Evolutionary conservation across 2,113 vertebrate species (phyloP), one percentile per base, ranked within the genome.

Genomic region (Eudyptes chrysolophus): DNA sequence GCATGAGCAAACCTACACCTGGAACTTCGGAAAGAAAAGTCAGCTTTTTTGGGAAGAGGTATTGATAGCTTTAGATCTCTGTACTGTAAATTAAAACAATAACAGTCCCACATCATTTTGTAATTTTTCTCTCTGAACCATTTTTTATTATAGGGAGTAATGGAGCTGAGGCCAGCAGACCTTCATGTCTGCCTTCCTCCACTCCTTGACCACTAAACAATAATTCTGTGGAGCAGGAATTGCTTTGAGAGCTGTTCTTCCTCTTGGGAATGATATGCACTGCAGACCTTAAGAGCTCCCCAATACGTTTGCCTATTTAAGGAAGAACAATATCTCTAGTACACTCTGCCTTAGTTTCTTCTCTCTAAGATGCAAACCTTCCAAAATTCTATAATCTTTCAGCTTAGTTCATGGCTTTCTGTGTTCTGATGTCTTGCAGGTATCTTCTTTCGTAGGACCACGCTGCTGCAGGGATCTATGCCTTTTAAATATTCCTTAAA

Each of bases 31-130:
- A 99, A 91, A 99, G 98, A 86, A 98, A 99, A 98, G 98, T 98
- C 87, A 99, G 99, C 96, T 98, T 99, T 89, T 99, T 99, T 98
- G 98, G 99, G 42, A 98, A 97, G 98, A 98, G 98, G 99, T 98
- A 98, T 94, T 77, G 55, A 30, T 21, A 29, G 8, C 9, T 57
- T 92, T 70, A 0, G 0, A 40, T 72, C 10, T 58, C 38, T 64
- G 20, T 24, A 24, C n/a, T 40, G 32, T 57, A 36, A 84, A 38
- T 57, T 34, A 40, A 77, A 82, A 61, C 7, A 36, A 4, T 60
- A 57, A 54, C 20, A 46, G 4, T 82, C 38, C 36, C 36, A 12
- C 3, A 2, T n/a, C 1, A 24, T 16, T 79, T 52, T 49, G 57
- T 5, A 4, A 13, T 49, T 84, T 66, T 89, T 90, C 17, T 79